Evolutionary conservation across 53 echinoderm and acorn worm species (phyloP).

Genomic region (Mesocentrotus franciscanus): DNA sequence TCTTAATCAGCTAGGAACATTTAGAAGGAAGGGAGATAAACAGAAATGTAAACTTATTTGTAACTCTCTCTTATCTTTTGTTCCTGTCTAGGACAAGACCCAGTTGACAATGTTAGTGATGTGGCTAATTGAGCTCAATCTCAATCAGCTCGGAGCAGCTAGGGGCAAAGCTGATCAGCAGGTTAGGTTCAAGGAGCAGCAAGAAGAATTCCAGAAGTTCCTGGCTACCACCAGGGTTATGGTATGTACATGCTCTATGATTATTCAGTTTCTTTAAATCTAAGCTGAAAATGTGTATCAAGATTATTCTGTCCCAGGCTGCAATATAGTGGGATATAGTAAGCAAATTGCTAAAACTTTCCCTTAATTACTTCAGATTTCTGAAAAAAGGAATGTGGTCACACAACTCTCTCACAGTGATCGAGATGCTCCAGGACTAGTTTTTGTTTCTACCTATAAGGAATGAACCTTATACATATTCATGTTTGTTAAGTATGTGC

Average conservation of each 20-base stretch:
- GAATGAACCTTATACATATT: background rate
- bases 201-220: slow-evolving; percentile 94
- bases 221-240: slow-evolving; percentile 87
- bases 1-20: too few relatives aligned
- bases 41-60: too few relatives aligned
- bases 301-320: too few relatives aligned
- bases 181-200: slow-evolving; percentile 73
- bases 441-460: background rate
- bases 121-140: slow-evolving; percentile 95
- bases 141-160: slow-evolving; percentile 89
- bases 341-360: too few relatives aligned
- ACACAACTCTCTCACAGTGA: background rate
- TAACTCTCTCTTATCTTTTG: background rate
- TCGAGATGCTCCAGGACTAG: background rate
- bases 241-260: slow-evolving; percentile 65
- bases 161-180: slow-evolving; percentile 75
- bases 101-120: slow-evolving; percentile 98
- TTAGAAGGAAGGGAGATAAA: too few relatives aligned
- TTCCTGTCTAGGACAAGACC: slow-evolving; percentile 81
- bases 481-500: too few relatives aligned
- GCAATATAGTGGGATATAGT: too few relatives aligned
- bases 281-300: too few relatives aligned
- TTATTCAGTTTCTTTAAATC: too few relatives aligned
- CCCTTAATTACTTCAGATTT: background rate
- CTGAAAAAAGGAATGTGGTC: background rate